phyloP scores from a whole-genome alignment of 2,888 invertebrate genomes.

The Acleris laterana region DNA sequence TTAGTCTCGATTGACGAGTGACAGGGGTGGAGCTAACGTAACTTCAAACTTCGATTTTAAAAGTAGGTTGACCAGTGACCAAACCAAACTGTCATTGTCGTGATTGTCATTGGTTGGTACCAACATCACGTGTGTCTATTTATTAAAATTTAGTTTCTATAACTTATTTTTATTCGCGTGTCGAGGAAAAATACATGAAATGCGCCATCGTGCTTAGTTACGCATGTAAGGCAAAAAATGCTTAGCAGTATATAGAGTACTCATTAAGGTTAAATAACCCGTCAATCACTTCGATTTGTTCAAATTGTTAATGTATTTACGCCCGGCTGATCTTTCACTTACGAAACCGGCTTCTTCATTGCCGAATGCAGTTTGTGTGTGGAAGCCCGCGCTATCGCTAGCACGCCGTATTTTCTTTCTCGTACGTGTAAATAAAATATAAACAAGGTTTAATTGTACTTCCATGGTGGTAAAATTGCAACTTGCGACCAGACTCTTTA shows the following conservation, averaged over 20 bases:
- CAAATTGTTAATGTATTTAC: constrained; percentile 23
- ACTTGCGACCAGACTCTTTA: too few species aligned
- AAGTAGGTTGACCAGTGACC: too few species aligned
- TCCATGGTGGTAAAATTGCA: too few species aligned
- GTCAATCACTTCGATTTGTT: constrained; percentile 1
- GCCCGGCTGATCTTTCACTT: constrained; percentile 23
- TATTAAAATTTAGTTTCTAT: background rate
- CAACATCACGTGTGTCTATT: background rate
- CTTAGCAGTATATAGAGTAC: background rate
- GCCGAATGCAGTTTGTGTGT: constrained; percentile 18
- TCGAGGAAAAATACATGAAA: background rate
- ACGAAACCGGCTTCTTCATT: constrained; percentile 32
- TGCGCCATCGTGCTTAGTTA: constrained; percentile 7
- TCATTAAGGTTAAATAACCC: constrained; percentile 22
- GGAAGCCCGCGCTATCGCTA: constrained; percentile 12
- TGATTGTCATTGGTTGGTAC: too few species aligned
- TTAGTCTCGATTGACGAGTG: too few species aligned
- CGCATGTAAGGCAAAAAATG: background rate
- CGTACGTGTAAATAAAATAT: constrained; percentile 3
- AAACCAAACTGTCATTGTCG: too few species aligned
- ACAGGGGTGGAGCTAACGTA: too few species aligned
- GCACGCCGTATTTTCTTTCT: constrained; percentile 8
- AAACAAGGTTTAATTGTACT: background rate
- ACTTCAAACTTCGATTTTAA: too few species aligned
- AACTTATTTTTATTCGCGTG: background rate